These are phyloP conservation scores for Epistrophe eligans DNA, from an alignment of 2,888 invertebrate species.

Conservation along the genomic window DNA sequence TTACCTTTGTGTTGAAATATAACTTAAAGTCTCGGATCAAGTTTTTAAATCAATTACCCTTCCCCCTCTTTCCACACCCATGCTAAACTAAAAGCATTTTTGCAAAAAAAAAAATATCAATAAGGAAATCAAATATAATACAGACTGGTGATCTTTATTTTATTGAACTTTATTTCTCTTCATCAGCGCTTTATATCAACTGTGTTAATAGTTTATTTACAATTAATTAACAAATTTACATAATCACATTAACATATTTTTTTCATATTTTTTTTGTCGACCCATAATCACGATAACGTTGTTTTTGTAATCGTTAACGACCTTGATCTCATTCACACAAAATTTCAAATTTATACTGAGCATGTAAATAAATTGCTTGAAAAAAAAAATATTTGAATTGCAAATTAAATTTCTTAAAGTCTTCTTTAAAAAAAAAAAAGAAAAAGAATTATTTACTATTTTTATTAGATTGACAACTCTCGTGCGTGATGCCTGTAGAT, in stretches of 20 bases:
- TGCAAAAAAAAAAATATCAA: not conserved
- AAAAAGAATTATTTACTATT: not conserved
- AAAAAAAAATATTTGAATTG: slow-evolving; percentile 23
- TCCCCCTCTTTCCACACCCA: not conserved
- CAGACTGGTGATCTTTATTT: not conserved
- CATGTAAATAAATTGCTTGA: slow-evolving; percentile 21
- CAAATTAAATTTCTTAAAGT: not conserved
- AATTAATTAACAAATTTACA: slow-evolving; percentile 8
- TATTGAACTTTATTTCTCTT: not conserved
- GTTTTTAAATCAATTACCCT: slow-evolving; percentile 27
- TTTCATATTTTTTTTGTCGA: not conserved
- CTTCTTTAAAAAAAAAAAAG: not conserved
- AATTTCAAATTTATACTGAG: not conserved
- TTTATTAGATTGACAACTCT: not conserved
- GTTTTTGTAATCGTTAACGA: slow-evolving; percentile 20
- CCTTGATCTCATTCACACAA: slow-evolving; percentile 34
- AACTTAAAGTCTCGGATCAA: too few relatives aligned
- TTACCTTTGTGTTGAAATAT: too few relatives aligned
- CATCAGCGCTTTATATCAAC: not conserved
- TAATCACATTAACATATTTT: not conserved
- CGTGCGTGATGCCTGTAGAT: slow-evolving; percentile 14
- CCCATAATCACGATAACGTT: slow-evolving; percentile 6
- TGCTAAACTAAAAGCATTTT: too few relatives aligned
- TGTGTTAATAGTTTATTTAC: slow-evolving; percentile 14
- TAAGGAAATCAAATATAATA: not conserved